These are phyloP conservation scores for Drosophila watanabei DNA, from an alignment of 1,140 invertebrate species.

Conservation along the genomic window DNA sequence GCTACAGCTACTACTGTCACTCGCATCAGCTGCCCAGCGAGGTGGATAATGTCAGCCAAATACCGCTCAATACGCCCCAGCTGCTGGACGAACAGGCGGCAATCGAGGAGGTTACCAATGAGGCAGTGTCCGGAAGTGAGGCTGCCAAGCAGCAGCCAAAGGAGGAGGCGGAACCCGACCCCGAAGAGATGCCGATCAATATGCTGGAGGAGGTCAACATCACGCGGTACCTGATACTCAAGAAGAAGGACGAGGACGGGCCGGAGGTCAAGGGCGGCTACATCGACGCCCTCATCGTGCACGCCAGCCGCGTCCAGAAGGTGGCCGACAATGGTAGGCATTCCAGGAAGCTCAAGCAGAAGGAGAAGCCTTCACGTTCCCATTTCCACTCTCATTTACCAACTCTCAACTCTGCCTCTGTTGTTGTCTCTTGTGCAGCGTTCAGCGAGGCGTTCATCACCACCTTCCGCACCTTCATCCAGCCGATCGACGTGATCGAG, in stretches of 20 bases:
- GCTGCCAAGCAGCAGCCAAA: constrained; percentile 45
- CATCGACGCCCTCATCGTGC: constrained; percentile 96
- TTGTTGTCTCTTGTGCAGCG: constrained; percentile 65
- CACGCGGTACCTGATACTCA: constrained; percentile 91
- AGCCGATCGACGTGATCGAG: constrained; percentile 94
- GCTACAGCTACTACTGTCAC: constrained; percentile 60
- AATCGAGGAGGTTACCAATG: background rate
- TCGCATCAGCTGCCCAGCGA: constrained; percentile 73
- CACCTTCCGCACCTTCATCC: constrained; percentile 97
- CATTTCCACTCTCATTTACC: constrained; percentile 34
- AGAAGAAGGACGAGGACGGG: constrained; percentile 93
- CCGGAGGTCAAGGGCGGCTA: constrained; percentile 96
- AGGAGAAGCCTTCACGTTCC: constrained; percentile 8
- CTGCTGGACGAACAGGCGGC: constrained; percentile 33
- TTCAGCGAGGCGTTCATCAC: constrained; percentile 99
- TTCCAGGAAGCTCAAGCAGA: constrained; percentile 15
- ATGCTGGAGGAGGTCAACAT: constrained; percentile 94
- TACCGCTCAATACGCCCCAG: constrained; percentile 55
- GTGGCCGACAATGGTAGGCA: constrained; percentile 82
- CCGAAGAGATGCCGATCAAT: constrained; percentile 77
- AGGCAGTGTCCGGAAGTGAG: background rate
- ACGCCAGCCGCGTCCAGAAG: constrained; percentile 93
- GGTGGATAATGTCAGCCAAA: constrained; percentile 2
- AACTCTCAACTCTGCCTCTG: constrained; percentile 42
- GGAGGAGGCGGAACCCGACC: constrained; percentile 67